These are phyloP conservation scores for Sebastes paucispinis DNA, from an alignment of 2,797 vertebrate genomes.

Conservation along the genomic window DNA sequence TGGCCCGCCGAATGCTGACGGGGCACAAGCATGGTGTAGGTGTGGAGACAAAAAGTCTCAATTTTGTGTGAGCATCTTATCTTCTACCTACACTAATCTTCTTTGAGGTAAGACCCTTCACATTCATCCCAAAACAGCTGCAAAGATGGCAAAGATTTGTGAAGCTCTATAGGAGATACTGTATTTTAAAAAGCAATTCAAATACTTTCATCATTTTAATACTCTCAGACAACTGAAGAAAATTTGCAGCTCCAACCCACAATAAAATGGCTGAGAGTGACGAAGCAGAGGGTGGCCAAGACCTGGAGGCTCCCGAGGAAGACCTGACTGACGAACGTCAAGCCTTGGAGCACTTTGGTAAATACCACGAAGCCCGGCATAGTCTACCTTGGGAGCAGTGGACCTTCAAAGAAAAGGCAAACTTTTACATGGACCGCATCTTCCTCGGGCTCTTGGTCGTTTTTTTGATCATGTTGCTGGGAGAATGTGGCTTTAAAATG, in stretches of 20 bases:
- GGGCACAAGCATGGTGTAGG: constrained; percentile 14
- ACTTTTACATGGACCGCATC: constrained; percentile 74
- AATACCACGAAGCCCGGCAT: constrained; percentile 55
- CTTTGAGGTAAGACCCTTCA: constrained; percentile 55
- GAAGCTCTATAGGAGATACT: background rate
- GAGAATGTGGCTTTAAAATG: constrained; percentile 74
- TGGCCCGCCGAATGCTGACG: background rate
- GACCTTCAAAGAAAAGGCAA: constrained; percentile 76
- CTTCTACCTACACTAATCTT: background rate
- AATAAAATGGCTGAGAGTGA: constrained; percentile 66
- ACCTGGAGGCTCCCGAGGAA: constrained; percentile 61
- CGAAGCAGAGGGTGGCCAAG: constrained; percentile 23
- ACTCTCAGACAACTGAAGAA: background rate
- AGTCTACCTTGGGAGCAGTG: constrained; percentile 78
- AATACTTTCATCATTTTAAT: background rate
- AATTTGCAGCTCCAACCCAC: background rate
- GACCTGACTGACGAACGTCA: constrained; percentile 48
- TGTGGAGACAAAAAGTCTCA: constrained; percentile 2
- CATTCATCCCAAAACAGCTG: background rate
- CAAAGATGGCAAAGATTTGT: background rate
- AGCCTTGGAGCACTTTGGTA: constrained; percentile 63
- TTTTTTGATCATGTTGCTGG: constrained; percentile 60
- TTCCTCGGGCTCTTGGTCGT: constrained; percentile 72
- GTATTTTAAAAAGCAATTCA: background rate
- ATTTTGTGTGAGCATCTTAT: background rate